Evolutionary conservation across 2,797 vertebrate species (phyloP).

Genomic region (Cottoperca gobio): DNA sequence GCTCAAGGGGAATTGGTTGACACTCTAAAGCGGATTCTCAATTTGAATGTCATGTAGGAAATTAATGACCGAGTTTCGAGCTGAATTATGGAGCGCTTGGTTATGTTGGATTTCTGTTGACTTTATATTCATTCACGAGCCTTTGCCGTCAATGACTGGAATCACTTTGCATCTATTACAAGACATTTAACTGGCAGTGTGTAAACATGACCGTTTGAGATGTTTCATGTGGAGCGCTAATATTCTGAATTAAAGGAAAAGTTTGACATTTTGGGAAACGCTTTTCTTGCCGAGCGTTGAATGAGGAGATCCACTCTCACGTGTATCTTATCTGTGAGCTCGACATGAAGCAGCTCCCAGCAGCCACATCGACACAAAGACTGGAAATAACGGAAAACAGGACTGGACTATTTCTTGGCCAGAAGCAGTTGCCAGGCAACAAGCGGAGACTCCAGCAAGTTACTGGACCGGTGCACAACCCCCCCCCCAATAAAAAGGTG

Average conservation of each 20-base stretch:
- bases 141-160: conserved; percentile 3
- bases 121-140: conserved; percentile 32
- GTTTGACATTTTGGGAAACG: conserved; percentile 2
- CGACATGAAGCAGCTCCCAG: not conserved
- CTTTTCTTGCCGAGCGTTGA: not conserved
- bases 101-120: conserved; percentile 26
- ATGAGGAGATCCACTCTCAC: not conserved
- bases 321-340: no score
- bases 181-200: not conserved
- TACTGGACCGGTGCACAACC: not conserved
- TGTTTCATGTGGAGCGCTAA: not conserved
- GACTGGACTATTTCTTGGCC: not conserved
- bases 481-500: not conserved
- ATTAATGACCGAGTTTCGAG: conserved; percentile 54
- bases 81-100: conserved; percentile 52
- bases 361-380: not conserved
- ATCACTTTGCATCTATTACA: conserved; percentile 23
- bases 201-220: conserved; percentile 29
- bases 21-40: conserved; percentile 51
- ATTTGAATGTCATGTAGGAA: conserved; percentile 63
- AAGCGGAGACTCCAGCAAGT: no score
- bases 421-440: no score
- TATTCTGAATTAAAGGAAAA: not conserved
- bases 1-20: conserved; percentile 62
- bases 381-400: not conserved